phyloP scores from a whole-genome alignment of 2,888 invertebrate genomes.

The Boloria euphrosyne region DNA sequence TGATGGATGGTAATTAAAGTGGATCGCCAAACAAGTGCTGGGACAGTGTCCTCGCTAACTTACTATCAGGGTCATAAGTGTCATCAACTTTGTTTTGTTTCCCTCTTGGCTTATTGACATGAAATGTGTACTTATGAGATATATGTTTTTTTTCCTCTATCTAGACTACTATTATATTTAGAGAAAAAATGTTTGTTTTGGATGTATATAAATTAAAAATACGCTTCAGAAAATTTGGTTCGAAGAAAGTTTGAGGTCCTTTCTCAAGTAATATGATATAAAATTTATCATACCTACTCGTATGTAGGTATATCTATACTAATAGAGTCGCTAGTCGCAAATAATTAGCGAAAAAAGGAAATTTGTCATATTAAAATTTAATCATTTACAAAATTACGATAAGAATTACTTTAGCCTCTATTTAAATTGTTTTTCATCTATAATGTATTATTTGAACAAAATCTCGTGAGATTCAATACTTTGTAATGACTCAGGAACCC shows the following conservation, averaged over 20 bases:
- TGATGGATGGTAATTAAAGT: constrained; percentile 66
- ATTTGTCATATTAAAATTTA: too few species aligned
- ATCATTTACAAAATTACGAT: background rate
- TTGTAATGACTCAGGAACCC: constrained; percentile 30
- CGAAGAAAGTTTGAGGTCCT: too few species aligned
- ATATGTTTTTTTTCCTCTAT: background rate
- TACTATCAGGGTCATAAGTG: constrained; percentile 35
- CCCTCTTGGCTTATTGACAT: constrained; percentile 6
- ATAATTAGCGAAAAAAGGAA: too few species aligned
- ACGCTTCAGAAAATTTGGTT: too few species aligned
- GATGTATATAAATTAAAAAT: too few species aligned
- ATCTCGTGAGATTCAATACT: constrained; percentile 13
- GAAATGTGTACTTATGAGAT: background rate
- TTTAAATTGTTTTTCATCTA: background rate
- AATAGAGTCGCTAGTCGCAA: too few species aligned
- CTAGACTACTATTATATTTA: too few species aligned
- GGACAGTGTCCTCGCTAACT: constrained; percentile 39
- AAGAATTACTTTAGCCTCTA: too few species aligned
- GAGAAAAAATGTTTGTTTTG: too few species aligned
- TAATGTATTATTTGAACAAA: constrained; percentile 18
- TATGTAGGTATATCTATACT: too few species aligned
- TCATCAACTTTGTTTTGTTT: constrained; percentile 30
- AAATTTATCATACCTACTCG: too few species aligned
- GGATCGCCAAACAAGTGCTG: constrained; percentile 46
- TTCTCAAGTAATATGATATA: too few species aligned